These are phyloP conservation scores for Lepus oiostolus DNA, from an alignment of 2,797 vertebrate species.

Conservation along the genomic window DNA sequence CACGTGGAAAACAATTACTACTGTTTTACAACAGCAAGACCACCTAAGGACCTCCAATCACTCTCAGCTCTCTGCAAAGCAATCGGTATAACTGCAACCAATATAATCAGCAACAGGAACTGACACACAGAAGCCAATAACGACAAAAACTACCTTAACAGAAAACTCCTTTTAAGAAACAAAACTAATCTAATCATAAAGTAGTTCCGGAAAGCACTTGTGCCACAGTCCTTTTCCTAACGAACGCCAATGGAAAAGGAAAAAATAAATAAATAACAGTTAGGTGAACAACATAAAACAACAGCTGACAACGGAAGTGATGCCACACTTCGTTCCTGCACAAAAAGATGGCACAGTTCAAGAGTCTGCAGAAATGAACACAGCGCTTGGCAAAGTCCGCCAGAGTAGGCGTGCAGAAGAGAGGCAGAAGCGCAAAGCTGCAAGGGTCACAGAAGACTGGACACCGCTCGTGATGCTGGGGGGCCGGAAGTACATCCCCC, in stretches of 20 bases:
- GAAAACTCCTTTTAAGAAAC: not conserved
- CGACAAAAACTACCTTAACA: not conserved
- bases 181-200: not conserved
- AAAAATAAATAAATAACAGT: not conserved
- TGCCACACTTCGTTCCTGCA: not conserved
- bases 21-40: not conserved
- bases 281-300: not conserved
- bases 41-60: not conserved
- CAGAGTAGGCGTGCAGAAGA: not conserved
- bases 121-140: slow-evolving; percentile 8
- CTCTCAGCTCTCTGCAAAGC: not conserved
- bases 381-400: not conserved
- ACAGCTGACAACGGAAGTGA: not conserved
- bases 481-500: not conserved
- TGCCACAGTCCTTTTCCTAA: not conserved
- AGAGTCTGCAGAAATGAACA: slow-evolving; percentile 3
- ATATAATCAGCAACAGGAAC: not conserved
- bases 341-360: not conserved
- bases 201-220: not conserved
- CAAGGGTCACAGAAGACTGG: too few relatives aligned
- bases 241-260: not conserved
- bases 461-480: not conserved
- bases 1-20: not conserved
- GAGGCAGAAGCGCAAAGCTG: not conserved
- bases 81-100: not conserved